These are phyloP conservation scores for Polyommatus icarus DNA, from an alignment of 2,888 invertebrate genomes.

Conservation along the genomic window DNA sequence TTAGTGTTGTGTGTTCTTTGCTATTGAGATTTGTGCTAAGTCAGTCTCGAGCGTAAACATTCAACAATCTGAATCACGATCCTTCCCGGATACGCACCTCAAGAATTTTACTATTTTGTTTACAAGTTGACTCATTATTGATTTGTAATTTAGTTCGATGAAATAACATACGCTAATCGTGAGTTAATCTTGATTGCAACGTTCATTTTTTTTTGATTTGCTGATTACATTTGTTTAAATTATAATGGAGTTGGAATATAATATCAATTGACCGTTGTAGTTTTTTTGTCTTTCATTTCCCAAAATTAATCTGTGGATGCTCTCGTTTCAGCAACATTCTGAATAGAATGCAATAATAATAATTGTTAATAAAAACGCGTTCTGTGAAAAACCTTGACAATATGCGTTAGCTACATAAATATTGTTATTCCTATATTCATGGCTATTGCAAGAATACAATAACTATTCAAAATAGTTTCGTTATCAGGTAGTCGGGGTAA, in stretches of 20 bases:
- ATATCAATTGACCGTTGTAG: background rate
- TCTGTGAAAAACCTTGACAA: background rate
- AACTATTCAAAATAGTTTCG: background rate
- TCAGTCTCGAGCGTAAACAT: conserved; percentile 3
- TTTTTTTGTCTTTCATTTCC: background rate
- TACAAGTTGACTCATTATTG: background rate
- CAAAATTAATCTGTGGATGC: background rate
- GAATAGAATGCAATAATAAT: background rate
- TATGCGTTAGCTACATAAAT: background rate
- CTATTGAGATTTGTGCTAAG: background rate
- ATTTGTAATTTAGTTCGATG: background rate
- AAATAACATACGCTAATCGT: background rate
- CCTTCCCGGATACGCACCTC: background rate
- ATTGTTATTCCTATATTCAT: background rate
- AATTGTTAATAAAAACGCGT: background rate
- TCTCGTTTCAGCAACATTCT: background rate
- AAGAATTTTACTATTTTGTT: conserved; percentile 15
- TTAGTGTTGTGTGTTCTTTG: background rate
- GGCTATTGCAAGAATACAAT: background rate
- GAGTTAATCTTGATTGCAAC: background rate
- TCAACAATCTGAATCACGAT: conserved; percentile 3
- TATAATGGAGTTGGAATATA: background rate
- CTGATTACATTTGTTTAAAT: background rate
- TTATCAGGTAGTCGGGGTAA: background rate
- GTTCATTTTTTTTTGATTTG: no score